Base-by-base conservation (phyloP, 2,113 vertebrate genomes). In the Onychorhynchus coronatus region DNA sequence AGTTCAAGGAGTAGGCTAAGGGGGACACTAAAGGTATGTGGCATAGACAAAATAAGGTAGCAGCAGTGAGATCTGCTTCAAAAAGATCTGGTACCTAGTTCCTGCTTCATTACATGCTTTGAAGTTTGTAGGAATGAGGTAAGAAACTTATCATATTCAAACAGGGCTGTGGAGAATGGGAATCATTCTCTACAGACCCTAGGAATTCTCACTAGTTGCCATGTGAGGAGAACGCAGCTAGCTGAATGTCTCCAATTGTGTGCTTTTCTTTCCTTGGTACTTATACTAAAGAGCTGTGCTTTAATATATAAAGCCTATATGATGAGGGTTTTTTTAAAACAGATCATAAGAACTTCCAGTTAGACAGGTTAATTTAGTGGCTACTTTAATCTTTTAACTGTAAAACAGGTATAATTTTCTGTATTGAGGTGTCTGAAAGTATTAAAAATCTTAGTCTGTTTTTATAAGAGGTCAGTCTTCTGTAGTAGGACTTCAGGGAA, bases 161-260 rank as follows among this genome's bases (percentile, higher is more conserved):
- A 53, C 39, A 53, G 23, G 52, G 12, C 17, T 86, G 21, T 53
- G 50, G 33, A 35, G 21, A 75, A 58, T 12, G 31, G 15, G 46
- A 62, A 21, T 55, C 52, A 72, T 24, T 82, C 50, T 42, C 17
- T 74, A 18, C 8, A 47, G 42, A 50, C 27, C 19, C n/a, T 67
- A 49, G 42, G 58, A 83, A 49, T 58, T 86, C 52, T 72, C 17
- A 16, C 39, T 65, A 49, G 28, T 55, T 79, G 49, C 47, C 7
- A 6, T n/a, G 49, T 75, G 39, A 76, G 28, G 41, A 41, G 62
- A 89, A 37, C 30, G 37, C 37, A 63, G 22, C 24, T 84, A 27
- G 58, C 46, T 0, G 0, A n/a, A 49, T 44, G 27, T 37, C 37
- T 85, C 17, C 76, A 66, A 1, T 13, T 55, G n/a, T 27, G 37